phyloP scores from a whole-genome alignment of 2,888 invertebrate species.

The Hypolimnas misippus region DNA sequence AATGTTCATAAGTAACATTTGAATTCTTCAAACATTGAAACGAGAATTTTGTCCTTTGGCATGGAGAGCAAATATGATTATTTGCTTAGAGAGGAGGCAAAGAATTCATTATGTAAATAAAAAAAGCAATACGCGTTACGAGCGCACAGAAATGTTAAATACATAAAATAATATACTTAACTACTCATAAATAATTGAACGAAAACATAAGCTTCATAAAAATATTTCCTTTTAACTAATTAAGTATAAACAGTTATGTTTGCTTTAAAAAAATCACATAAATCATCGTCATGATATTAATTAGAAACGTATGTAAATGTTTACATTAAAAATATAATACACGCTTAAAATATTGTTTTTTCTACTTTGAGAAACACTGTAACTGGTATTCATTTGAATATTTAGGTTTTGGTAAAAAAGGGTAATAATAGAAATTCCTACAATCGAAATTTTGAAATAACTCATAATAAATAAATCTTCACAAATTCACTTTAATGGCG shows the following conservation, averaged over 20 bases:
- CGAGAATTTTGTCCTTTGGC: background rate
- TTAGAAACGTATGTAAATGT: background rate
- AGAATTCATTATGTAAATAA: conserved; percentile 14
- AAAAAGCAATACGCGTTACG: conserved; percentile 2
- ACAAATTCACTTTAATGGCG: too few species aligned
- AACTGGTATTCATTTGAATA: too few species aligned
- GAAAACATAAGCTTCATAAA: background rate
- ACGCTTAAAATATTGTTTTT: background rate
- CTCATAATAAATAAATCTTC: too few species aligned
- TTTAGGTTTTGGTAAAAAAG: too few species aligned
- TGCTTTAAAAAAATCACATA: background rate
- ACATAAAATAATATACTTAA: background rate
- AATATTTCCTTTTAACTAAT: background rate
- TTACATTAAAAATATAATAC: background rate
- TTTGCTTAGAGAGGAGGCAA: conserved; percentile 23
- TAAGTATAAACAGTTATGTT: background rate
- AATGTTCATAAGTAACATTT: background rate
- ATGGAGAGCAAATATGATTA: conserved; percentile 6
- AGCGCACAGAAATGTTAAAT: background rate
- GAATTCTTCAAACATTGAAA: background rate
- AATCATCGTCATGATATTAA: background rate
- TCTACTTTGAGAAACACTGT: too few species aligned
- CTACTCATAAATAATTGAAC: background rate
- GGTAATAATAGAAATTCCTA: too few species aligned
- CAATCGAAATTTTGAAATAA: too few species aligned